Evolutionary conservation across 2,113 vertebrate species (phyloP), one percentile per base, ranked within the genome.

Genomic region (Ochotona curzoniae): DNA sequence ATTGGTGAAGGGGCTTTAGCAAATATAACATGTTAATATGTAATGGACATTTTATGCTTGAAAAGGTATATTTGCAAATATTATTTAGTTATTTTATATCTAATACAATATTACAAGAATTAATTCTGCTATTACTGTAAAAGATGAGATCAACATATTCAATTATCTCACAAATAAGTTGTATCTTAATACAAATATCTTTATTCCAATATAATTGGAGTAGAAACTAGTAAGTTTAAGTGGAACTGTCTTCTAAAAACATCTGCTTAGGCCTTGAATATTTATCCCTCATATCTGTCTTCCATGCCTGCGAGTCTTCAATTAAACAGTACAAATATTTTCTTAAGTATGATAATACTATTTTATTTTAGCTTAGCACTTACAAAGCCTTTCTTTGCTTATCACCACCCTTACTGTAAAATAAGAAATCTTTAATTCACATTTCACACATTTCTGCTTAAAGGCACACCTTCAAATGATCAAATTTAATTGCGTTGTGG

Each of bases 401-500:
- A 88, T 97, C 93, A 95, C 79, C 76, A 95, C 49, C 67, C 75
- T 95, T 95, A 76, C 85, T 96, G 90, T 97, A 96, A 92, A 97
- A 95, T 90, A 97, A 95, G 87, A 92, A 44, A 78, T 92, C 81
- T 95, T 96, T 96, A 95, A 95, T 96, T 96, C 32, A 20, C 74
- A 85, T 76, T 96, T 95, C 90, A 94, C 87, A 94, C 57, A 69
- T 95, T 95, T 95, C 67, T 97, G 96, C 95, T 95, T 96, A 87
- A 95, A 97, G 93, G 90, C 93, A 93, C 92, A 96, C 95, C 94
- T 95, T 95, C 85, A 93, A 92, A 95, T 96, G 95, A 95, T 95
- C 96, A 96, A 95, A 94, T 85, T 96, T 97, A 97, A 97, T 97
- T 97, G 96, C 90, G 92, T 78, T 90, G 93, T 96, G 94, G 97